Evolutionary conservation across 2,797 vertebrate species (phyloP).

Genomic region (Centropyge bicolor): DNA sequence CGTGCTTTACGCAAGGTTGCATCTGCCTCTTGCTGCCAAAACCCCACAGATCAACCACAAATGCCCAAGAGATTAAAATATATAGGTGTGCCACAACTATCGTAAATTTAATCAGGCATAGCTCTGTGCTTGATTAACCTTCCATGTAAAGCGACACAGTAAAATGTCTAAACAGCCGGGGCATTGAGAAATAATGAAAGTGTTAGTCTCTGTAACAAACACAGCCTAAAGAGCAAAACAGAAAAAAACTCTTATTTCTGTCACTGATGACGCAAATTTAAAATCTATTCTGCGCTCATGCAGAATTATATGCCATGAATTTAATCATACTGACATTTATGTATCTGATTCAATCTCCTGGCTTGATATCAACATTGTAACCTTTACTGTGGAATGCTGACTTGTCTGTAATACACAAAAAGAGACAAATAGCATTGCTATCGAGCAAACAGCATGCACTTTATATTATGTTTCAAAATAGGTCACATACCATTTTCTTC

Average conservation of each 20-base stretch:
- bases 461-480: not conserved
- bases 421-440: not conserved
- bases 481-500: slow-evolving; percentile 95
- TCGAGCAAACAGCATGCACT: not conserved
- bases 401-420: not conserved
- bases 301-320: not conserved
- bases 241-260: not conserved
- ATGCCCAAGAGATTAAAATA: slow-evolving; percentile 23
- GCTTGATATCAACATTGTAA: not conserved
- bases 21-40: slow-evolving; percentile 93
- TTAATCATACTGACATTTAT: slow-evolving; percentile 10
- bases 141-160: not conserved
- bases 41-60: slow-evolving; percentile 68
- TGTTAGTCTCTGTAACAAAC: slow-evolving; percentile 2
- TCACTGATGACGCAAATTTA: not conserved
- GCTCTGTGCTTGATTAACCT: slow-evolving; percentile 6
- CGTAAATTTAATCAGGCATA: not conserved
- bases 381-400: slow-evolving; percentile 35
- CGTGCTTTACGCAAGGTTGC: slow-evolving; percentile 91
- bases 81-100: not conserved
- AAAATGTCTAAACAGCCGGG: not conserved
- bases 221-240: not conserved
- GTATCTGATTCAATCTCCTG: not conserved
- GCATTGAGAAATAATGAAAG: not conserved
- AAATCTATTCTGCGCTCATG: not conserved